phyloP scores from a whole-genome alignment of 1,140 invertebrate species.

The Argopecten irradians region DNA sequence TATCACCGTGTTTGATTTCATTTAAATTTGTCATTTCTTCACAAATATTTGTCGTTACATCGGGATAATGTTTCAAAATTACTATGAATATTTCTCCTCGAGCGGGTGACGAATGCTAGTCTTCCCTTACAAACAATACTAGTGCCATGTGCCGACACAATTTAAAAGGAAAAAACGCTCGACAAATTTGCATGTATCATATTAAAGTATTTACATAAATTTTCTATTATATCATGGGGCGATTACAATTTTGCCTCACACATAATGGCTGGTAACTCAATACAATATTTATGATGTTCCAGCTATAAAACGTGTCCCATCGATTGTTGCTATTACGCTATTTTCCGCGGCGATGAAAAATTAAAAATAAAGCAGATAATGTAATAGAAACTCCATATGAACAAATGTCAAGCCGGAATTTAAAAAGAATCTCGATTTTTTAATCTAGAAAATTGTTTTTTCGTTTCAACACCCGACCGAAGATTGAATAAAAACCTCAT shows the following conservation, averaged over 20 bases:
- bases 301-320: not conserved
- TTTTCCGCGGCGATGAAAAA: slow-evolving; percentile 16
- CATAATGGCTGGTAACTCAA: slow-evolving; percentile 3
- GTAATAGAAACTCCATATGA: slow-evolving; percentile 8
- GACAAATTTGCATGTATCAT: slow-evolving; percentile 18
- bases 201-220: slow-evolving; percentile 24
- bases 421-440: slow-evolving; percentile 19
- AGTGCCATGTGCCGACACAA: slow-evolving; percentile 20
- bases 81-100: slow-evolving; percentile 3
- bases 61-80: not conserved
- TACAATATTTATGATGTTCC: slow-evolving; percentile 23
- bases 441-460: slow-evolving; percentile 23
- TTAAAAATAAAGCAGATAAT: slow-evolving; percentile 18
- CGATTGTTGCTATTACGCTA: not conserved
- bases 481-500: slow-evolving; percentile 22
- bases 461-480: not conserved
- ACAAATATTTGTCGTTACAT: slow-evolving; percentile 7
- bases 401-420: slow-evolving; percentile 9
- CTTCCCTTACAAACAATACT: not conserved
- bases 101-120: not conserved
- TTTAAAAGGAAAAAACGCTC: slow-evolving; percentile 2
- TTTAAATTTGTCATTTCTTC: slow-evolving; percentile 19
- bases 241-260: not conserved
- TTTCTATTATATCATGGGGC: slow-evolving; percentile 14
- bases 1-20: slow-evolving; percentile 7